phyloP scores from a whole-genome alignment of 2,113 vertebrate genomes.

The Onychostoma macrolepis region DNA sequence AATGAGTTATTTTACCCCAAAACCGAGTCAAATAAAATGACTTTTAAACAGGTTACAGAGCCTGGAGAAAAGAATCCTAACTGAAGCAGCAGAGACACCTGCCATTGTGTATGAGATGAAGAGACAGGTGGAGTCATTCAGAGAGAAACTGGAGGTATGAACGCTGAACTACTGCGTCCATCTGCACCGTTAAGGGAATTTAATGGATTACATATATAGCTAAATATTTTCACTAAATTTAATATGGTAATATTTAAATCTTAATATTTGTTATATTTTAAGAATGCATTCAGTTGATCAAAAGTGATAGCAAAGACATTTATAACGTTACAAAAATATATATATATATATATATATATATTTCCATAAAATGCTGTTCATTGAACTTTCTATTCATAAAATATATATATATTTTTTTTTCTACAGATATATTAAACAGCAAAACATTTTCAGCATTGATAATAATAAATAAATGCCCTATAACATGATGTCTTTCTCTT shows the following conservation, averaged over 20 bases:
- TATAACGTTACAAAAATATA: no score
- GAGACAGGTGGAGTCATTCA: constrained; percentile 78
- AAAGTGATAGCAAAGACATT: background rate
- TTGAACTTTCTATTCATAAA: no score
- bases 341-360: no score
- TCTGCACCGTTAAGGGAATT: no score
- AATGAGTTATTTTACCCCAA: background rate
- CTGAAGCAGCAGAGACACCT: constrained; percentile 71
- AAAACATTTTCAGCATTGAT: background rate
- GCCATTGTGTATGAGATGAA: constrained; percentile 77
- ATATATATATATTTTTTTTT: no score
- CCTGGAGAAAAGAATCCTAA: constrained; percentile 77
- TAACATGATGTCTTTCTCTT: constrained; percentile 6
- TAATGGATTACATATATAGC: background rate
- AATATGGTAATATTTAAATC: no score
- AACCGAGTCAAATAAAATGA: background rate
- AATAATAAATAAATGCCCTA: background rate
- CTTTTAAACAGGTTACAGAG: constrained; percentile 69
- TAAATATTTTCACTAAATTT: background rate
- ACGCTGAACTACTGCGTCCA: no score
- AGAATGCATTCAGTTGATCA: background rate
- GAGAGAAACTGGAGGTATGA: constrained; percentile 78
- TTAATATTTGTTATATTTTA: no score
- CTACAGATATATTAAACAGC: background rate
- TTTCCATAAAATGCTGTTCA: no score